Evolutionary conservation across 1,140 invertebrate genomes (phyloP).

Genomic region (Chironomus tepperi): DNA sequence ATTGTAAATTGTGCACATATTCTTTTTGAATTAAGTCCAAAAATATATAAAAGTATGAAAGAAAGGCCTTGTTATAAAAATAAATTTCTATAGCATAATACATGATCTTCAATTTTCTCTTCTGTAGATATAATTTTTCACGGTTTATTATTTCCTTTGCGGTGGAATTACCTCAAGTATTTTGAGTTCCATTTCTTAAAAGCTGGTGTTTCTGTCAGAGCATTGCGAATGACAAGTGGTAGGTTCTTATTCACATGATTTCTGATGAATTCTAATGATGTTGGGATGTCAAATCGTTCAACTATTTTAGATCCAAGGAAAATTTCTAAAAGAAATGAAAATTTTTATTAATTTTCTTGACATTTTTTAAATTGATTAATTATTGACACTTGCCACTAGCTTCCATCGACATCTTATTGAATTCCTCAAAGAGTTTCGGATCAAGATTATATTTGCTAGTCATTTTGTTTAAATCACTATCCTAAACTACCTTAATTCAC

Average conservation of each 20-base stretch:
- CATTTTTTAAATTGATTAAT: neutral
- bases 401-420: slow-evolving; percentile 1
- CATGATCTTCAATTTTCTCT: neutral
- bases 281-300: slow-evolving; percentile 32
- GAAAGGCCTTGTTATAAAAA: slow-evolving; percentile 15
- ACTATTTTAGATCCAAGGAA: slow-evolving; percentile 32
- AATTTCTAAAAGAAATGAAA: slow-evolving; percentile 29
- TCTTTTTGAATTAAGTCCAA: slow-evolving; percentile 23
- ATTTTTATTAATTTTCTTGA: neutral
- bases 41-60: neutral
- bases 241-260: slow-evolving; percentile 59
- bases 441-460: neutral
- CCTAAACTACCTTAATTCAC: neutral
- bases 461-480: neutral
- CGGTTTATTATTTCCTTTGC: neutral
- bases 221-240: slow-evolving; percentile 54
- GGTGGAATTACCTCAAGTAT: slow-evolving; percentile 45
- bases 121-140: neutral
- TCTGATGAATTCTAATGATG: slow-evolving; percentile 49
- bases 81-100: slow-evolving; percentile 19
- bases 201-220: slow-evolving; percentile 49
- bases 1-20: neutral
- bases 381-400: neutral
- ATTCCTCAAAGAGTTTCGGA: neutral
- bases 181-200: slow-evolving; percentile 51